A percentile compares a stretch with the other conserved stretches of the same genome.
These are phyloP conservation scores for Acleris laterana DNA, from an alignment of 2,888 invertebrate genomes.

Conservation along the genomic window DNA sequence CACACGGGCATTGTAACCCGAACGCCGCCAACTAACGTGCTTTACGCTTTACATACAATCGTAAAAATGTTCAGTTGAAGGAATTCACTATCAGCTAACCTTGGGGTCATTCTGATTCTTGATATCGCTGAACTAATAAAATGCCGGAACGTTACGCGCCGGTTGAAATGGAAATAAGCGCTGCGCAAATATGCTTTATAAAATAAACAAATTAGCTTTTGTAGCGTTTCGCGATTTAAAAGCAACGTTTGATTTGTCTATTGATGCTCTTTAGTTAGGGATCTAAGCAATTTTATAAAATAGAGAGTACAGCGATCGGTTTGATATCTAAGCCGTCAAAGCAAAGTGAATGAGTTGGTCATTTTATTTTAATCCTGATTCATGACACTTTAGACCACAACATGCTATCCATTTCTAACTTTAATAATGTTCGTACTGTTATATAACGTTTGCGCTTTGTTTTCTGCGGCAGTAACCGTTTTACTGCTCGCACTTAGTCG, in stretches of 20 bases:
- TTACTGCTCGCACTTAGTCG: conserved; percentile 35
- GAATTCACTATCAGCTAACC: conserved; percentile 28
- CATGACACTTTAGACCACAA: neutral
- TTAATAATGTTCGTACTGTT: conserved; percentile 6
- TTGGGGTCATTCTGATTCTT: conserved; percentile 28
- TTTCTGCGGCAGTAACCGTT: conserved; percentile 15
- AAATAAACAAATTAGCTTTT: neutral
- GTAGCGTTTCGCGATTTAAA: neutral
- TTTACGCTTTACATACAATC: conserved; percentile 14
- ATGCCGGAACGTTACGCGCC: conserved; percentile 14
- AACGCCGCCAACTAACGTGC: conserved; percentile 20
- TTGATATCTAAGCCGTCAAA: no score
- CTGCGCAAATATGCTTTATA: neutral
- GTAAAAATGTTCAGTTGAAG: conserved; percentile 14
- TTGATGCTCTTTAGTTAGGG: no score
- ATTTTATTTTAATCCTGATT: neutral
- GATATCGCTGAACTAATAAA: conserved; percentile 25
- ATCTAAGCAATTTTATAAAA: no score
- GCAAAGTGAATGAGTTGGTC: neutral
- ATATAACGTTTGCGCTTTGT: conserved; percentile 12
- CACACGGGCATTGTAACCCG: conserved; percentile 38
- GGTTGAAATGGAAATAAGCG: neutral
- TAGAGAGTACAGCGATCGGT: no score
- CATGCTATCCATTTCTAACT: conserved; percentile 1
- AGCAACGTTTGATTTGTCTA: no score